phyloP scores from a whole-genome alignment of 2,113 vertebrate genomes.

The Lepisosteus osseus region DNA sequence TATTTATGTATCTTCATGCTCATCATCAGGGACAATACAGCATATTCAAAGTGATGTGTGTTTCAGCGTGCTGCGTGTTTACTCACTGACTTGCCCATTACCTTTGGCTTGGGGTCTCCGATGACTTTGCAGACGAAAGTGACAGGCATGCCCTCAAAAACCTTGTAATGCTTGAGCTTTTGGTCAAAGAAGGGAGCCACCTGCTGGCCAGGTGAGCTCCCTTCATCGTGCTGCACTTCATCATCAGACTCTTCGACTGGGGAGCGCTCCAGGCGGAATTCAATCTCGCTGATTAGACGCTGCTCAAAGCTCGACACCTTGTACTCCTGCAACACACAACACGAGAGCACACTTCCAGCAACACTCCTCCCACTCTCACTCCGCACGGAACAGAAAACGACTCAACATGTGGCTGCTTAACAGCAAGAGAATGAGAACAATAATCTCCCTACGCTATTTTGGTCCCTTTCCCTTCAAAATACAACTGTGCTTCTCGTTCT shows the following conservation, averaged over 20 bases:
- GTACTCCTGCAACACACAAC: constrained; percentile 75
- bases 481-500: too few relatives aligned
- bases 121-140: constrained; percentile 88
- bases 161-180: constrained; percentile 93
- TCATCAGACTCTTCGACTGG: constrained; percentile 91
- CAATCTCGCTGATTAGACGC: constrained; percentile 94
- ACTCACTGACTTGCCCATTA: constrained; percentile 39
- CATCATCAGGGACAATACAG: neutral
- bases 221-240: constrained; percentile 75
- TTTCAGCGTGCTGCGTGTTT: neutral
- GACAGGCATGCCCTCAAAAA: constrained; percentile 93
- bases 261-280: constrained; percentile 91
- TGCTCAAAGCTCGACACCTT: constrained; percentile 98
- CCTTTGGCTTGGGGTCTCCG: constrained; percentile 92
- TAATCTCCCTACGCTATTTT: too few relatives aligned
- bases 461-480: too few relatives aligned
- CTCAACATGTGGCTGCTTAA: too few relatives aligned
- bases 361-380: neutral
- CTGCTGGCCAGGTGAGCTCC: constrained; percentile 48
- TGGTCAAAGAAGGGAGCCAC: constrained; percentile 74
- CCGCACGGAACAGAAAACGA: too few relatives aligned
- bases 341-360: neutral
- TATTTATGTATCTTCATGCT: neutral
- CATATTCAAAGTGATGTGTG: too few relatives aligned
- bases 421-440: too few relatives aligned